A percentile compares a stretch with the other conserved stretches of the same genome.
Conservation (phyloP, 2,797 vertebrate genomes). For the Semaprochilodus insignis region DNA sequence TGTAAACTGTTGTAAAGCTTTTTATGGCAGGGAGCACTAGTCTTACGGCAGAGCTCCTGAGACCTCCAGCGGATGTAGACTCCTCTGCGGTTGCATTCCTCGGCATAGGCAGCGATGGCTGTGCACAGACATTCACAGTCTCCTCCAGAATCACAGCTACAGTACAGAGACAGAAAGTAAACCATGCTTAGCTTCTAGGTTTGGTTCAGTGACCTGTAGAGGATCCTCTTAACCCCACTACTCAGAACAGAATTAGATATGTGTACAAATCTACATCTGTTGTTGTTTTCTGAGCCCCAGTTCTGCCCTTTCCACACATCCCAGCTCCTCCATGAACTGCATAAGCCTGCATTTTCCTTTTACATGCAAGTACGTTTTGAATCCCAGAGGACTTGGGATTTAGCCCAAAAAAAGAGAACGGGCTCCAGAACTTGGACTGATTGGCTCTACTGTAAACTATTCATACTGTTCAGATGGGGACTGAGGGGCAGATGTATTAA, state of each 20-base stretch:
- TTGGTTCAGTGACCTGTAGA: conserved; percentile 69
- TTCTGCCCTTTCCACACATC: background rate
- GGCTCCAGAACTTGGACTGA: background rate
- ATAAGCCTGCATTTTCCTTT: background rate
- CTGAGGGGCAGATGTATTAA: background rate
- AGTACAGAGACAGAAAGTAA: conserved; percentile 44
- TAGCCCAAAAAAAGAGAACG: background rate
- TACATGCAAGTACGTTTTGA: background rate
- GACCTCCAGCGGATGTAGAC: conserved; percentile 87
- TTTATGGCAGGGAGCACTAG: background rate
- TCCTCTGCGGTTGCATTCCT: conserved; percentile 84
- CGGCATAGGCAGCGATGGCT: conserved; percentile 86
- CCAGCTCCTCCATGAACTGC: background rate
- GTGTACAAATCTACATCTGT: background rate
- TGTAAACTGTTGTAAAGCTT: background rate
- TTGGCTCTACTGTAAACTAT: background rate
- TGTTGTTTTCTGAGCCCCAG: background rate
- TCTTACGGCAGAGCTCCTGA: conserved; percentile 91
- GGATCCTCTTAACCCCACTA: background rate
- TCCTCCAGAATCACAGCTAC: conserved; percentile 89
- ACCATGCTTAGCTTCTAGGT: background rate
- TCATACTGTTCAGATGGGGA: background rate
- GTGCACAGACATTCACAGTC: conserved; percentile 95
- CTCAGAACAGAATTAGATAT: background rate
- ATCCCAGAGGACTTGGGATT: background rate